Percentiles rank a stretch among this genome's conserved stretches.
Conservation (phyloP, 2,113 vertebrate species). For the Syngnathoides biaculeatus region DNA sequence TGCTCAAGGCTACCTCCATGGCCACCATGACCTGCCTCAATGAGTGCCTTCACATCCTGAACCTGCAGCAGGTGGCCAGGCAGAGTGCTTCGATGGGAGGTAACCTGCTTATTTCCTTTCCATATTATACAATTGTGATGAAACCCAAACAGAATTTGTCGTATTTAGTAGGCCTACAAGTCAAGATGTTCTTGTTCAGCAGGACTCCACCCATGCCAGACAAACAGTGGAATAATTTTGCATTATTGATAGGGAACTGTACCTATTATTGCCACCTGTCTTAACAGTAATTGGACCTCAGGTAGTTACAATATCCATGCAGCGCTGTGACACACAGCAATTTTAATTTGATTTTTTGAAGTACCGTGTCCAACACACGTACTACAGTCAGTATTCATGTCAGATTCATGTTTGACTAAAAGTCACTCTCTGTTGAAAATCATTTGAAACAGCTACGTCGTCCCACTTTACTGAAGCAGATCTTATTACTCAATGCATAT, state of each 20-base stretch:
- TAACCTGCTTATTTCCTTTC: constrained; percentile 35
- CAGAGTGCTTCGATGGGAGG: constrained; percentile 84
- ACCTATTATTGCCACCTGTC: constrained; percentile 78
- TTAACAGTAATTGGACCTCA: constrained; percentile 80
- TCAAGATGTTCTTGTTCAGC: constrained; percentile 6
- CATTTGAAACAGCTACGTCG: constrained; percentile 7
- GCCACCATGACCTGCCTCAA: constrained; percentile 97
- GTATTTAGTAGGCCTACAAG: not conserved
- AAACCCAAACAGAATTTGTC: not conserved
- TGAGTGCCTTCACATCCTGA: constrained; percentile 96
- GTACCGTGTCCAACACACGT: not conserved
- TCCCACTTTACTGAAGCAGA: constrained; percentile 40
- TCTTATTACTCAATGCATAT: constrained; percentile 70
- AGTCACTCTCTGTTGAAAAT: not conserved
- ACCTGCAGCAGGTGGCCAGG: constrained; percentile 88
- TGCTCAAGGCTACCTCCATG: constrained; percentile 98
- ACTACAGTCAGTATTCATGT: not conserved
- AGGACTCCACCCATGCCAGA: constrained; percentile 11
- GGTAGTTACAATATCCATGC: constrained; percentile 60
- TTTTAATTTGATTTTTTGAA: constrained; percentile 24
- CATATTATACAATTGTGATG: not conserved
- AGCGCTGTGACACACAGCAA: not conserved
- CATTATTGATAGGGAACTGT: constrained; percentile 89
- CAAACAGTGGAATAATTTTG: constrained; percentile 83
- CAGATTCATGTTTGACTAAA: not conserved